Percentiles rank a stretch among this genome's conserved stretches.
These are phyloP conservation scores for Drosophila gunungcola DNA, from an alignment of 1,140 invertebrate species.

Conservation along the genomic window DNA sequence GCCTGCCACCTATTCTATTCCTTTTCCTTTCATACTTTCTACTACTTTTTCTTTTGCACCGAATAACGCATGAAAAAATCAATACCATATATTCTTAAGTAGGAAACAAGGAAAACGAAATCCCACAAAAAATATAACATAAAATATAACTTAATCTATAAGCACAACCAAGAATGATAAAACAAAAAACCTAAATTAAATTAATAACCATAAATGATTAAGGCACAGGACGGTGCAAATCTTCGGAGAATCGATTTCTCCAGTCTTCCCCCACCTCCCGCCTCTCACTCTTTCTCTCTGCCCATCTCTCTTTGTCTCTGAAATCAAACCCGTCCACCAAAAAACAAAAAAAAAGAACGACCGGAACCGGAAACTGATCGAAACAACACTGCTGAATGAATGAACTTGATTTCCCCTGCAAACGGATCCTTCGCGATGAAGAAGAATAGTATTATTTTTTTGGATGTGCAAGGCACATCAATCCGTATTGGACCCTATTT, in stretches of 20 bases:
- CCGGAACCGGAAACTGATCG: constrained; percentile 63
- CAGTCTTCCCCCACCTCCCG: constrained; percentile 10
- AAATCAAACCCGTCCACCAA: background rate
- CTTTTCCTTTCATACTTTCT: background rate
- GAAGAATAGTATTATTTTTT: constrained; percentile 8
- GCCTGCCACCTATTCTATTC: constrained; percentile 8
- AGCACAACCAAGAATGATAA: constrained; percentile 27
- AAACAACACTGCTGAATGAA: constrained; percentile 77
- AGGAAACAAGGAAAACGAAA: constrained; percentile 27
- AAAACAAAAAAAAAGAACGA: constrained; percentile 9
- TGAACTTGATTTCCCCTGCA: constrained; percentile 26
- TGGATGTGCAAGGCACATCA: background rate
- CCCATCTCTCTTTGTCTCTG: constrained; percentile 3
- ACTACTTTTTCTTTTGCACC: background rate
- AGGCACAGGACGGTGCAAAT: constrained; percentile 16
- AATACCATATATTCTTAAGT: constrained; percentile 61
- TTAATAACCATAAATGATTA: constrained; percentile 45
- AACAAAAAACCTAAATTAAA: constrained; percentile 29
- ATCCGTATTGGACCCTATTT: constrained; percentile 14
- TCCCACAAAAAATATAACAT: constrained; percentile 14
- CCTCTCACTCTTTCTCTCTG: constrained; percentile 4
- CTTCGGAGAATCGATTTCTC: constrained; percentile 27
- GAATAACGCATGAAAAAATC: constrained; percentile 66
- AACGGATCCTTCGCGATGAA: constrained; percentile 20
- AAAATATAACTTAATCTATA: constrained; percentile 64